These are phyloP conservation scores for Epicauta chinensis DNA, from an alignment of 1,140 invertebrate genomes.

Conservation along the genomic window DNA sequence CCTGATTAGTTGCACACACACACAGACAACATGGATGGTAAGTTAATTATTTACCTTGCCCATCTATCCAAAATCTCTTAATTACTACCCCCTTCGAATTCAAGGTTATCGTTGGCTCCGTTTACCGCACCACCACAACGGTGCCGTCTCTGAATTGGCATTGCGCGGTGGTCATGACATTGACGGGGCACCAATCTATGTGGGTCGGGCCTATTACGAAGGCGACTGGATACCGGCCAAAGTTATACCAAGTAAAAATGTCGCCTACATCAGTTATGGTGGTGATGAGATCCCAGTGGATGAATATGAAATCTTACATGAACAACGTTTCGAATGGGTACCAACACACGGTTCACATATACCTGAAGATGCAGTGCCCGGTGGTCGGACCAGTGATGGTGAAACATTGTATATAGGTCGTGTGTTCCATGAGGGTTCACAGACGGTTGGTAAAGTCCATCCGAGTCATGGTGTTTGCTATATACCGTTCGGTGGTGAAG, in stretches of 20 bases:
- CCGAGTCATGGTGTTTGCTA: conserved; percentile 59
- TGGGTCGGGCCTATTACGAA: conserved; percentile 64
- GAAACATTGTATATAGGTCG: conserved; percentile 15
- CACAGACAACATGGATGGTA: no score
- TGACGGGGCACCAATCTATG: conserved; percentile 64
- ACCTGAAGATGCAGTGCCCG: conserved; percentile 13
- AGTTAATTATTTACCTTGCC: no score
- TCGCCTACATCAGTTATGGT: conserved; percentile 55
- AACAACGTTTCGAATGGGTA: conserved; percentile 56
- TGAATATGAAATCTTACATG: conserved; percentile 48
- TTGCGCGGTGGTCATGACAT: conserved; percentile 62
- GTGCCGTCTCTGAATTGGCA: conserved; percentile 43
- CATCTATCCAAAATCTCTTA: no score
- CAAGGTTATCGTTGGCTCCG: conserved; percentile 39
- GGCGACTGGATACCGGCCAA: conserved; percentile 72
- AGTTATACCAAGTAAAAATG: conserved; percentile 58
- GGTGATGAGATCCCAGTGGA: not conserved
- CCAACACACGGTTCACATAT: conserved; percentile 31
- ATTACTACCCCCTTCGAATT: no score
- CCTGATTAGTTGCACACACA: no score
- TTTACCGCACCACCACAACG: conserved; percentile 16
- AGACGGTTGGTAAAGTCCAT: conserved; percentile 42
- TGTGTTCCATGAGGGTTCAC: conserved; percentile 9
- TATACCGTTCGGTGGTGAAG: conserved; percentile 61
- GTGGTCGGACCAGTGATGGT: conserved; percentile 15